These are phyloP conservation scores for Eledona agricola DNA, from an alignment of 2,888 invertebrate genomes.

Conservation along the genomic window DNA sequence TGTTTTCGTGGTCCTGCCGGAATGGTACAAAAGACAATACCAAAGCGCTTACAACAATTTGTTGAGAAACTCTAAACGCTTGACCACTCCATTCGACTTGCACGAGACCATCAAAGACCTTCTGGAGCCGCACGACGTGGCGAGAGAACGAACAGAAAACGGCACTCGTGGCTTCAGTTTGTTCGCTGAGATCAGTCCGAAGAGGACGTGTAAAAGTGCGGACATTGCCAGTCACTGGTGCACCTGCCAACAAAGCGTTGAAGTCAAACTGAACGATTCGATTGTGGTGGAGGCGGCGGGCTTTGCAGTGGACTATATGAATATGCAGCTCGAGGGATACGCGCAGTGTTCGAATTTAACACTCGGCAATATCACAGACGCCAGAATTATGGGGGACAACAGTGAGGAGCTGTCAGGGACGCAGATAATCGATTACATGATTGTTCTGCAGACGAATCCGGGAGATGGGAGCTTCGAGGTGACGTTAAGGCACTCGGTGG, in stretches of 20 bases:
- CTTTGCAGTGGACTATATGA: conserved; percentile 72
- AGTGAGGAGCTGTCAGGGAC: conserved; percentile 57
- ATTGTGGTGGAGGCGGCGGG: conserved; percentile 69
- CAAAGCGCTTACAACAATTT: conserved; percentile 72
- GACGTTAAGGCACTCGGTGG: conserved; percentile 68
- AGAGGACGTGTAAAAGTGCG: conserved; percentile 80
- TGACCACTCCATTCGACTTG: conserved; percentile 88
- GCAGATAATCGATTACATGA: conserved; percentile 68
- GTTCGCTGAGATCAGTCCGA: conserved; percentile 75
- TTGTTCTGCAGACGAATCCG: conserved; percentile 72
- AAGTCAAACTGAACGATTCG: conserved; percentile 66
- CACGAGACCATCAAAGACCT: conserved; percentile 78
- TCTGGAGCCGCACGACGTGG: conserved; percentile 62
- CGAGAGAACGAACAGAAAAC: conserved; percentile 48
- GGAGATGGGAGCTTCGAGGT: conserved; percentile 82
- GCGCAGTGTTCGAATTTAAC: conserved; percentile 72
- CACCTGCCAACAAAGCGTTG: conserved; percentile 77
- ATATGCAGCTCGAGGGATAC: conserved; percentile 68
- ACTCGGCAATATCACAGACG: conserved; percentile 71
- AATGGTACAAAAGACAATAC: conserved; percentile 73
- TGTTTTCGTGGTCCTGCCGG: conserved; percentile 76
- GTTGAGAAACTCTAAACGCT: conserved; percentile 70
- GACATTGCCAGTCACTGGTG: conserved; percentile 88
- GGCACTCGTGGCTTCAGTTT: conserved; percentile 73
- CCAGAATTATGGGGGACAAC: conserved; percentile 68